Evolutionary conservation across 2,797 vertebrate species (phyloP).

Genomic region (Glyptemys insculpta): DNA sequence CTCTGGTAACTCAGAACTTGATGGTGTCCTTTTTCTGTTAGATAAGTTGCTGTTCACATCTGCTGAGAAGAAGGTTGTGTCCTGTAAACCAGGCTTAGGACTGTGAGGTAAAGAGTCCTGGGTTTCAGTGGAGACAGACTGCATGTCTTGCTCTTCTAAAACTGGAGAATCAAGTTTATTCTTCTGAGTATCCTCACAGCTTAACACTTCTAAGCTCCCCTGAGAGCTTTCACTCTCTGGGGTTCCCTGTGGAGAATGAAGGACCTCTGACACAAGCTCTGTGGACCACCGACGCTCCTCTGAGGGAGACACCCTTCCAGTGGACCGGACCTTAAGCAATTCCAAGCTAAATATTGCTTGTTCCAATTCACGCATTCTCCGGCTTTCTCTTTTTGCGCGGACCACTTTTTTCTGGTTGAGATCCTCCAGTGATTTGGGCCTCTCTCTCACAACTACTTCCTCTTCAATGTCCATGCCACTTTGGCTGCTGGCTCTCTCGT

Average conservation of each 20-base stretch:
- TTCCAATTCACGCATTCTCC: conserved; percentile 95
- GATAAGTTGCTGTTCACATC: conserved; percentile 55
- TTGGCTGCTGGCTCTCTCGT: conserved; percentile 79
- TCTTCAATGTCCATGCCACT: conserved; percentile 64
- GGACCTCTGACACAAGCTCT: conserved; percentile 81
- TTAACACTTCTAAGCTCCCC: conserved; percentile 92
- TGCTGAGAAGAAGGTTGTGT: conserved; percentile 39
- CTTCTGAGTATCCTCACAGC: conserved; percentile 84
- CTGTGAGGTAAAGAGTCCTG: conserved; percentile 44
- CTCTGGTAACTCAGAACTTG: conserved; percentile 58
- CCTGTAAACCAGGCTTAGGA: conserved; percentile 42
- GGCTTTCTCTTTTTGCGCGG: conserved; percentile 94
- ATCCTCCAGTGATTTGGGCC: conserved; percentile 85
- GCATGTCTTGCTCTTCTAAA: conserved; percentile 67
- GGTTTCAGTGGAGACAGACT: not conserved
- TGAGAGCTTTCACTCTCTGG: conserved; percentile 95
- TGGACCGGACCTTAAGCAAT: conserved; percentile 94
- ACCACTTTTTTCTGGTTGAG: conserved; percentile 90
- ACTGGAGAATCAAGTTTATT: conserved; percentile 64
- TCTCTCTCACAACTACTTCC: conserved; percentile 85
- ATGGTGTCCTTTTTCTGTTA: not conserved
- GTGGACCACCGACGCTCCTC: conserved; percentile 90
- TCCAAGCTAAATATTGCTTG: conserved; percentile 98
- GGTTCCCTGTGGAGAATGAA: conserved; percentile 88
- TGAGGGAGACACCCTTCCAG: conserved; percentile 86